Base-by-base conservation (phyloP, 2,113 vertebrate genomes). In the Colinus virginianus region DNA sequence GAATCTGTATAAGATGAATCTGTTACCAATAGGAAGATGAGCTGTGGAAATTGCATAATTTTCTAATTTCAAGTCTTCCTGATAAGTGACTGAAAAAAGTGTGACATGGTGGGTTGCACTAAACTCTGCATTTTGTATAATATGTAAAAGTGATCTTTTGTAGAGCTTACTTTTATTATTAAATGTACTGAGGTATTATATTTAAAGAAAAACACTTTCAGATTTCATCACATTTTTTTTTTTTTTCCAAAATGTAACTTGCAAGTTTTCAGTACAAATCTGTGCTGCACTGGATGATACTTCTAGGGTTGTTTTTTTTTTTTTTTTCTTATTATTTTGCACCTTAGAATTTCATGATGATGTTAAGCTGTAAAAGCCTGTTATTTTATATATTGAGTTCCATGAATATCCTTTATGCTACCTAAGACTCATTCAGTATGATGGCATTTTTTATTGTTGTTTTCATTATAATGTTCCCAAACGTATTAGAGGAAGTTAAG, bases 61-160 rank as follows among this genome's bases (percentile, higher is more conserved):
- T 98, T 98, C 97, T 98, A 96, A 98, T 97, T 98, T 98, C 97
- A 98, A 98, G 98, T 99, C 98, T 99, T 99, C 98, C 98, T 98
- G 97, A 98, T 97, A 98, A 46, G 78, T 97, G 97, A 98, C 97
- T 98, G 97, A 98, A 97, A 95, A 90, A 93, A 89, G 91, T 96
- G 98, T 96, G 87, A 97, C 97, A 96, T 96, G 82, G 58, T 90
- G 97, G 77, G 98, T 97, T 97, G 95, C 98, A 96, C 96, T 97
- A 94, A 97, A 96, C 96, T 98, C 97, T 98, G 94, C 96, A 87
- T 98, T 98, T 98, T 98, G 98, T 98, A 98, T 97, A 89, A 97
- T 98, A 98, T 97, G 97, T 98, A 97, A 98, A 97, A 98, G 97
- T 96, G 95, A 96, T 97, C 96, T 98, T 99, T 99, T 98, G 95